A percentile compares a stretch with the other conserved stretches of the same genome.
Conservation (phyloP, 2,888 invertebrate genomes). For the Lasioglossum calceatum region DNA sequence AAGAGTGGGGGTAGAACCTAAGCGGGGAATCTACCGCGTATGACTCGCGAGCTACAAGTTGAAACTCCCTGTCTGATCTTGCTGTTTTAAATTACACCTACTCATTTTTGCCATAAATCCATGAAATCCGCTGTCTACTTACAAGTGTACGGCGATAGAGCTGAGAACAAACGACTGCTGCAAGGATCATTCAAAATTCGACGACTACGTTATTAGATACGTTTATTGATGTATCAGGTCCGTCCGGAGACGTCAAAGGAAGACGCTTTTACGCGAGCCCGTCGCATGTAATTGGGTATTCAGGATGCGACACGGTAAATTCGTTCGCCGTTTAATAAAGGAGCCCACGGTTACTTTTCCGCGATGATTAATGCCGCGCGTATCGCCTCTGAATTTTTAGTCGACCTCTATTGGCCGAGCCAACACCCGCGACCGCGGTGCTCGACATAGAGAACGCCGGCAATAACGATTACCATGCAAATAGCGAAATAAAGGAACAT, state of each 20-base stretch:
- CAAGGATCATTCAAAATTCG: too few species aligned
- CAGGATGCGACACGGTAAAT: constrained; percentile 6
- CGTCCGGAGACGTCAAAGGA: neutral
- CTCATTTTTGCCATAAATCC: too few species aligned
- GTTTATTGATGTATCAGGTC: neutral
- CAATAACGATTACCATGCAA: constrained; percentile 4
- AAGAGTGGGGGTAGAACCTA: too few species aligned
- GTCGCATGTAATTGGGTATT: constrained; percentile 16
- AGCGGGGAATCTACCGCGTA: too few species aligned
- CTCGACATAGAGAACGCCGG: neutral
- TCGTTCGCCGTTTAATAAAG: constrained; percentile 7
- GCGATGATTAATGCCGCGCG: constrained; percentile 2
- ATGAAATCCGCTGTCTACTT: too few species aligned
- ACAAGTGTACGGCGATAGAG: too few species aligned
- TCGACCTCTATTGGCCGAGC: neutral
- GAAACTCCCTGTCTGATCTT: neutral
- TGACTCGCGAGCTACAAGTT: too few species aligned
- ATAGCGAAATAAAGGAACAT: constrained; percentile 27
- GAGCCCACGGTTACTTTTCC: neutral
- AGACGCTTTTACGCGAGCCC: neutral
- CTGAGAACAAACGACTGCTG: too few species aligned
- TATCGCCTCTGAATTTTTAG: constrained; percentile 8
- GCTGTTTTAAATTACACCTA: too few species aligned
- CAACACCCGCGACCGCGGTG: neutral
- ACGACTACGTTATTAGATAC: neutral